These are phyloP conservation scores for Poecilia latipinna DNA, from an alignment of 2,113 vertebrate species.

Conservation along the genomic window DNA sequence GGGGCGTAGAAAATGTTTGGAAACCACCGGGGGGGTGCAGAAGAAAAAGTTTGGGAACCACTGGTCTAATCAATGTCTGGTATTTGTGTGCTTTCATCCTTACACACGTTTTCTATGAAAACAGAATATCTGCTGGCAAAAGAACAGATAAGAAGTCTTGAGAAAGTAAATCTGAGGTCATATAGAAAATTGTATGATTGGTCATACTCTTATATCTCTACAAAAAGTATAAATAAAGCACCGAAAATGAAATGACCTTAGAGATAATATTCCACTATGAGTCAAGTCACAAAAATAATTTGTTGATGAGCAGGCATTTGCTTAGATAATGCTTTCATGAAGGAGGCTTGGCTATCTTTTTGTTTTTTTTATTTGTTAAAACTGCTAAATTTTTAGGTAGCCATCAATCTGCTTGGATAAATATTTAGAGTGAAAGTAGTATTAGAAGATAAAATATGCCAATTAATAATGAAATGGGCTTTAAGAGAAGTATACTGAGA, in stretches of 20 bases:
- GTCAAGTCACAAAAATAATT: conserved; percentile 5
- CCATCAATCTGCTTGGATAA: not conserved
- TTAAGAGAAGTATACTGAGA: not conserved
- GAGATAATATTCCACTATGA: not conserved
- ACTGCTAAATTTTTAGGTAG: not conserved
- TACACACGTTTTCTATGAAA: not conserved
- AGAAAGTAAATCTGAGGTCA: not conserved
- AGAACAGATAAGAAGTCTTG: not conserved
- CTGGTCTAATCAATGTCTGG: not conserved
- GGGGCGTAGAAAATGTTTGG: too few species aligned
- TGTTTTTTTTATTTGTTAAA: not conserved
- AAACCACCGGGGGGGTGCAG: too few species aligned
- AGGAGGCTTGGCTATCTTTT: not conserved
- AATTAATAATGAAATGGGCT: not conserved
- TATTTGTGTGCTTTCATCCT: not conserved
- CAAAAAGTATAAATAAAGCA: not conserved
- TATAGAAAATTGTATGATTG: not conserved
- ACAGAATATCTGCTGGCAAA: not conserved
- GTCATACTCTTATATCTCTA: not conserved
- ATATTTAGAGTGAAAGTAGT: not conserved
- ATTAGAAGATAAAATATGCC: not conserved
- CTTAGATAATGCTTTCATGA: not conserved
- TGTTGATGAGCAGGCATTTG: not conserved
- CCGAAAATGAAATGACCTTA: not conserved
- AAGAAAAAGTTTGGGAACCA: too few species aligned